Conservation (phyloP, 2,888 invertebrate genomes). For the Cerceris ruficornis region DNA sequence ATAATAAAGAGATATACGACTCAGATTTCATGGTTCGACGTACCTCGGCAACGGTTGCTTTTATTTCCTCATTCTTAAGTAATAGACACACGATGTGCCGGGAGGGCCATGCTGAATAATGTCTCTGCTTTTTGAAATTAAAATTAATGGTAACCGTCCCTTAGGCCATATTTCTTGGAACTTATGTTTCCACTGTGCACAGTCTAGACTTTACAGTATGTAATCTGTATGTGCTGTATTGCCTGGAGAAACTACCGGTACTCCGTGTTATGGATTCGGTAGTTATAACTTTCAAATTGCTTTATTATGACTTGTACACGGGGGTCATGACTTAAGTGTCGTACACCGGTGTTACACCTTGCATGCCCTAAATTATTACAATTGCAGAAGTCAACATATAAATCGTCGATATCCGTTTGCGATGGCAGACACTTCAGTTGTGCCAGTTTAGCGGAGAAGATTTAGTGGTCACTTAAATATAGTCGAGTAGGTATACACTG, state of each 20-base stretch:
- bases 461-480: background rate
- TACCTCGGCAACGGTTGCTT: background rate
- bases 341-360: slow-evolving; percentile 15
- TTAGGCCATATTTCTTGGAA: background rate
- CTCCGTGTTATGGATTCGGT: slow-evolving; percentile 17
- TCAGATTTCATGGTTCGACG: no score
- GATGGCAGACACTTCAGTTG: background rate
- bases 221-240: slow-evolving; percentile 17
- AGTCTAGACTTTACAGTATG: slow-evolving; percentile 14
- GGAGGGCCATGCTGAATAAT: background rate
- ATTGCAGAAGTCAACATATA: slow-evolving; percentile 7
- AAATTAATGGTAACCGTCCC: background rate
- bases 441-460: background rate
- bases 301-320: slow-evolving; percentile 28
- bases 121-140: background rate
- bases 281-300: slow-evolving; percentile 39
- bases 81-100: background rate
- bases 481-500: background rate
- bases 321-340: slow-evolving; percentile 25
- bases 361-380: slow-evolving; percentile 13
- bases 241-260: slow-evolving; percentile 15
- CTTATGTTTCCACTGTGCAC: slow-evolving; percentile 11
- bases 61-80: no score
- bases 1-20: no score
- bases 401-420: slow-evolving; percentile 12